These are phyloP conservation scores for Teleiodes luculella DNA, from an alignment of 2,888 invertebrate genomes.

Conservation along the genomic window DNA sequence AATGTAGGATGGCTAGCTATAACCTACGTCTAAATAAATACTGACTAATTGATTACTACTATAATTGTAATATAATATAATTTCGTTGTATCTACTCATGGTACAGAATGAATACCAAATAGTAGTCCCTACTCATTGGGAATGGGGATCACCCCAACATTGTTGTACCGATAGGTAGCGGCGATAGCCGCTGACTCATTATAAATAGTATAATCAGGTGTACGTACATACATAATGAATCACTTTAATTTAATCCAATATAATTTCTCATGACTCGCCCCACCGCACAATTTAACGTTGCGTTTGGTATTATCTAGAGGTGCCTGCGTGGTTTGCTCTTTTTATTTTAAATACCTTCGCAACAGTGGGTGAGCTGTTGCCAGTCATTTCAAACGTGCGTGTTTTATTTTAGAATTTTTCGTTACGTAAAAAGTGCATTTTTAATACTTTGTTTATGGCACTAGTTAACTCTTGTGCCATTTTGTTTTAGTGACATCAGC, in stretches of 20 bases:
- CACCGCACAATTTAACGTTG: neutral
- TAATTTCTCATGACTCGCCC: constrained; percentile 2
- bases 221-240: neutral
- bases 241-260: neutral
- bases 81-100: neutral
- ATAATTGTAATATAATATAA: too few species aligned
- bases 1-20: too few species aligned
- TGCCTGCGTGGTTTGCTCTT: neutral
- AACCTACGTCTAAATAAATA: too few species aligned
- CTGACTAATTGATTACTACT: too few species aligned
- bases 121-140: neutral
- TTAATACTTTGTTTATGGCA: too few species aligned
- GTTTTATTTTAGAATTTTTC: neutral
- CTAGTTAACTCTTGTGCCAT: neutral
- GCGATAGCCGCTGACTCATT: neutral
- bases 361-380: neutral
- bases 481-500: neutral
- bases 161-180: too few species aligned
- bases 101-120: neutral
- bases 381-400: neutral
- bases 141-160: too few species aligned
- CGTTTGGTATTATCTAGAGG: constrained; percentile 11
- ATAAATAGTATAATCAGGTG: neutral
- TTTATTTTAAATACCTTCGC: neutral
- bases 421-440: too few species aligned